Conservation (phyloP, 2,888 invertebrate species). For the Andrena chrysosceles region DNA sequence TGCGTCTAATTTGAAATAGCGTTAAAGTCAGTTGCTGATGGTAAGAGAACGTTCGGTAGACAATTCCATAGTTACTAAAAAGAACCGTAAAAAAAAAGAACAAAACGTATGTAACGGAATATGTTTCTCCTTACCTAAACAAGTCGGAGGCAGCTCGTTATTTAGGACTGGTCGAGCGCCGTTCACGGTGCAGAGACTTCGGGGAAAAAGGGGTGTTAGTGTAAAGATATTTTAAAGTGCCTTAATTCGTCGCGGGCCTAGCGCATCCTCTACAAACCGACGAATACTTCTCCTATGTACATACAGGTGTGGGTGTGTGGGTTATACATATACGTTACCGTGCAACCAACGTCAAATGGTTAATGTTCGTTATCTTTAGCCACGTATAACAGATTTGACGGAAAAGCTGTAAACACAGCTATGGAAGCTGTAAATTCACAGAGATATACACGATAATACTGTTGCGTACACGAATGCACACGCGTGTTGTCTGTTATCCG, state of each 20-base stretch:
- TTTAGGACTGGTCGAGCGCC: slow-evolving; percentile 10
- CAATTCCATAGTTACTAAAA: slow-evolving; percentile 14
- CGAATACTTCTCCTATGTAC: background rate
- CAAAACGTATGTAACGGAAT: slow-evolving; percentile 33
- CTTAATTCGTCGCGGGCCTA: slow-evolving; percentile 35
- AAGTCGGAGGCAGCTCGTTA: slow-evolving; percentile 26
- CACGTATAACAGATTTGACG: slow-evolving; percentile 35
- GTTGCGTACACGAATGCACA: slow-evolving; percentile 46
- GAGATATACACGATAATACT: slow-evolving; percentile 37
- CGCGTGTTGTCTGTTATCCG: slow-evolving; percentile 25
- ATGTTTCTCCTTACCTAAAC: slow-evolving; percentile 54
- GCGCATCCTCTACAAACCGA: slow-evolving; percentile 23
- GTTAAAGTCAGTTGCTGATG: slow-evolving; percentile 27
- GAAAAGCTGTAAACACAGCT: slow-evolving; percentile 42
- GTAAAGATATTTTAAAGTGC: slow-evolving; percentile 16
- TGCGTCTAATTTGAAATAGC: slow-evolving; percentile 47
- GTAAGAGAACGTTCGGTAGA: background rate
- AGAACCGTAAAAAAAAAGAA: slow-evolving; percentile 7
- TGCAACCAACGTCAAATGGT: slow-evolving; percentile 30
- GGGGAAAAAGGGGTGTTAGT: slow-evolving; percentile 18
- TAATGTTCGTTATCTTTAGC: slow-evolving; percentile 46
- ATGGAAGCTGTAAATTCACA: slow-evolving; percentile 43
- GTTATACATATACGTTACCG: slow-evolving; percentile 40
- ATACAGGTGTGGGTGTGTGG: slow-evolving; percentile 1
- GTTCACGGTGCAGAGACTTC: slow-evolving; percentile 31